A percentile compares a stretch with the other conserved stretches of the same genome.
Conservation (phyloP, 2,888 invertebrate species). For the Adelognathus sp. region DNA sequence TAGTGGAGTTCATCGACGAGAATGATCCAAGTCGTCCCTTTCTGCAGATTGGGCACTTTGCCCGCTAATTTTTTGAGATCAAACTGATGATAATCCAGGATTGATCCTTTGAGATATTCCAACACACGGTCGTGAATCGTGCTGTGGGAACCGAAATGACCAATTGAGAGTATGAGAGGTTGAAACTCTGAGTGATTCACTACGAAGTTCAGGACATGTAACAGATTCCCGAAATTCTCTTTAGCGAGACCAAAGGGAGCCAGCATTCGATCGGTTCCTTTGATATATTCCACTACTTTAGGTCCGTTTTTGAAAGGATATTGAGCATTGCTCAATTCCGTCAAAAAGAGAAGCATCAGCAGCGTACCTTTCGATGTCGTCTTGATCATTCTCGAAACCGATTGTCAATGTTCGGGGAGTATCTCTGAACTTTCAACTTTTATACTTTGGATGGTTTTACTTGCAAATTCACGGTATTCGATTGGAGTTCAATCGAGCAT, state of each 20-base stretch:
- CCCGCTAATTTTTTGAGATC: conserved; percentile 18
- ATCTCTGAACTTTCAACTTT: not conserved
- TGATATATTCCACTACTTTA: not conserved
- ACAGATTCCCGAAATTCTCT: conserved; percentile 55
- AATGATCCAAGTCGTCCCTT: conserved; percentile 64
- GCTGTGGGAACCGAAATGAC: conserved; percentile 41
- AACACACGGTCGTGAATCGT: conserved; percentile 42
- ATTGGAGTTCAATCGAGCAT: no score
- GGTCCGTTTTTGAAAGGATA: not conserved
- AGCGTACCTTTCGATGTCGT: not conserved
- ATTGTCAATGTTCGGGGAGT: not conserved
- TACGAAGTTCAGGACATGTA: conserved; percentile 55
- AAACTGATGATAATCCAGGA: conserved; percentile 52
- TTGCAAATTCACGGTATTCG: not conserved
- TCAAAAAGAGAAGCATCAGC: not conserved
- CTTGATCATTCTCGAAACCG: not conserved
- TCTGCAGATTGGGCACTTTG: not conserved
- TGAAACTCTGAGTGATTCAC: conserved; percentile 56
- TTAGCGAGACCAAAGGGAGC: conserved; percentile 4
- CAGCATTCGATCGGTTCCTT: conserved; percentile 39
- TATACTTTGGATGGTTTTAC: not conserved
- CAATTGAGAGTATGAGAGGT: conserved; percentile 58
- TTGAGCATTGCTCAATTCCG: not conserved
- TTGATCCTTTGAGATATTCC: conserved; percentile 28
- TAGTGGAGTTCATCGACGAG: conserved; percentile 38